phyloP scores from a whole-genome alignment of 2,888 invertebrate species.

The Cosmia trapezina region DNA sequence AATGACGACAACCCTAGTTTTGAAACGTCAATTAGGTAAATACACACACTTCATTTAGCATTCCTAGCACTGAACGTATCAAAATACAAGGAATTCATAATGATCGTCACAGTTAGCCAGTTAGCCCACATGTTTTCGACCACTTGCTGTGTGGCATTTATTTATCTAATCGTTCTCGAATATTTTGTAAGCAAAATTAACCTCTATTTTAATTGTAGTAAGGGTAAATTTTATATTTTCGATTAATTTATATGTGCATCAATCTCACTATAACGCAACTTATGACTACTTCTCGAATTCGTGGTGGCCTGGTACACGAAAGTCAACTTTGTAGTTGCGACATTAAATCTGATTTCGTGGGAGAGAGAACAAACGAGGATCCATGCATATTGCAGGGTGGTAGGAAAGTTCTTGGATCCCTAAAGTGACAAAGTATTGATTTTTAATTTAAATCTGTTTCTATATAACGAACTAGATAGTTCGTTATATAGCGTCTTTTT shows the following conservation, averaged over 20 bases:
- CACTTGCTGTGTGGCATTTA: slow-evolving; percentile 73
- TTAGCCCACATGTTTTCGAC: slow-evolving; percentile 71
- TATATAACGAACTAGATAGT: too few species aligned
- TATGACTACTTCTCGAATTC: slow-evolving; percentile 64
- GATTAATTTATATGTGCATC: slow-evolving; percentile 31
- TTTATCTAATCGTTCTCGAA: slow-evolving; percentile 62
- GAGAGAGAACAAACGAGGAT: neutral
- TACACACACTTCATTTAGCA: slow-evolving; percentile 41
- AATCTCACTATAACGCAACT: slow-evolving; percentile 39
- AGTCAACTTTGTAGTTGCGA: slow-evolving; percentile 66
- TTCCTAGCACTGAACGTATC: slow-evolving; percentile 56
- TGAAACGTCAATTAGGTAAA: slow-evolving; percentile 39
- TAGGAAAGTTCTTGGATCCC: neutral
- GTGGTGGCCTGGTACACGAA: slow-evolving; percentile 70
- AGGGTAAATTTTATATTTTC: slow-evolving; percentile 26
- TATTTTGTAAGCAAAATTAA: slow-evolving; percentile 22
- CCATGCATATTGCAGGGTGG: neutral
- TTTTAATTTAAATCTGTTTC: too few species aligned
- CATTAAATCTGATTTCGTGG: slow-evolving; percentile 31
- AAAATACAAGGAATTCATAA: slow-evolving; percentile 71
- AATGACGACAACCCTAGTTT: slow-evolving; percentile 34
- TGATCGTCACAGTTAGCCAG: slow-evolving; percentile 49
- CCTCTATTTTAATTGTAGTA: accelerated
- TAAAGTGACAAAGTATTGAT: too few species aligned
- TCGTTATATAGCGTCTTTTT: too few species aligned